Percentiles rank a stretch among this genome's conserved stretches.
These are phyloP conservation scores for Kradibia gibbosae DNA, from an alignment of 1,140 invertebrate species.

Conservation along the genomic window DNA sequence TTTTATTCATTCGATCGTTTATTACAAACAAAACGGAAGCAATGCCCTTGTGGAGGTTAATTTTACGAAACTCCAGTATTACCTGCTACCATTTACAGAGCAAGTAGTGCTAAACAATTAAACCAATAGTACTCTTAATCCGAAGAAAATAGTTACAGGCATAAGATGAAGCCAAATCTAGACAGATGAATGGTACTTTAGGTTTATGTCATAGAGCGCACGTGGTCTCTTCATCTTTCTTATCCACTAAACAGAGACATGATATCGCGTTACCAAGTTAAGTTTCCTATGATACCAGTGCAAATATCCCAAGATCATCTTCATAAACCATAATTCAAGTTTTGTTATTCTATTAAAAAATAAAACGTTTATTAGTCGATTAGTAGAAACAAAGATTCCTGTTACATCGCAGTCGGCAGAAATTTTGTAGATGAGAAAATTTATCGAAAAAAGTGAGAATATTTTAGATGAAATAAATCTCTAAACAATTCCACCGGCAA, in stretches of 20 bases:
- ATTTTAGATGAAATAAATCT: not conserved
- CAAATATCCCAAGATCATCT: constrained; percentile 42
- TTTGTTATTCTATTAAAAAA: too few relatives aligned
- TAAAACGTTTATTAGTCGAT: not conserved
- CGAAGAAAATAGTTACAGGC: constrained; percentile 58
- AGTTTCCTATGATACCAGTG: constrained; percentile 50
- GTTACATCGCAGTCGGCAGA: not conserved
- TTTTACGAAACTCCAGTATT: constrained; percentile 55
- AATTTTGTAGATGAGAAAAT: constrained; percentile 30
- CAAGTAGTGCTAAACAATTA: constrained; percentile 57
- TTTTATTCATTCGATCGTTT: constrained; percentile 61
- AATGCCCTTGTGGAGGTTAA: constrained; percentile 41
- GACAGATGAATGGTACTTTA: not conserved
- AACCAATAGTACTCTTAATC: constrained; percentile 43
- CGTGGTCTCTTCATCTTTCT: constrained; percentile 2
- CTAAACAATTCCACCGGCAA: not conserved
- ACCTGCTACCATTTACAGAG: constrained; percentile 56
- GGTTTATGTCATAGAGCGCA: constrained; percentile 32
- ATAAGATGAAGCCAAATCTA: too few relatives aligned
- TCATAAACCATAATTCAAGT: not conserved
- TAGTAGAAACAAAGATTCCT: constrained; percentile 27
- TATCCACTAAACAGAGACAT: constrained; percentile 53
- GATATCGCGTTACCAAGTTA: constrained; percentile 41
- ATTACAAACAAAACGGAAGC: constrained; percentile 52
- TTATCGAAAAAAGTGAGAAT: constrained; percentile 19